Base-by-base conservation (phyloP, 2,797 vertebrate genomes). In the Agapornis canus region DNA sequence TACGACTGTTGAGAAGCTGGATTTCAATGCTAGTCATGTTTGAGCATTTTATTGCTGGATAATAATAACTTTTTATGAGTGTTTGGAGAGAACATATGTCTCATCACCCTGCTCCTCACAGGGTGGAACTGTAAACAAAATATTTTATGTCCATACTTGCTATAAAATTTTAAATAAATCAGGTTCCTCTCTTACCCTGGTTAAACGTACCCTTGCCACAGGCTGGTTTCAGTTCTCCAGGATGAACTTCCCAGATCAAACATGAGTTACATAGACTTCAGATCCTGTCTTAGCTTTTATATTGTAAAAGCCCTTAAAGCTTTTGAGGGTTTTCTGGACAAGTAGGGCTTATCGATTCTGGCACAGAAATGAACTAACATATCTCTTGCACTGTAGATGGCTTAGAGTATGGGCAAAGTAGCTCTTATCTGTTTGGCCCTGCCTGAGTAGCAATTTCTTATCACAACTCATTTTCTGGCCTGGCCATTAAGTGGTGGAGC, bases 121-220 rank as follows among this genome's bases (percentile, higher is more conserved):
- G 43, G 20, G 42, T 60, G n/a, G 63, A 92, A 91, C 91, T 57
- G 69, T 94, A 95, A 96, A 94, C 72, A 93, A 96, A 92, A 63
- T 81, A 87, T 82, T 95, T 94, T 83, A 94, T 94, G 69, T 37
- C 29, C 21, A 32, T 71, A 57, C 15, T 76, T 73, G 54, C 37
- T 72, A 87, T 91, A 93, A 96, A 95, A 94, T 51, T 82, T 61
- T n/a, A 90, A 94, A 93, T 94, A 96, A 95, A 96, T 94, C 81
- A 91, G 52, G 23, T 76, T 89, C 11, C 14, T 71, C 37, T 81
- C 59, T 73, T 65, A 52, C 9, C 3, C 39, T 77, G 31, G 6
- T 82, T 92, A 78, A 93, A 79, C 26, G 54, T 18, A 68, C 9
- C 27, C 19, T 73, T 57, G 35, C 13, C 32, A 71, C 18, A 81